Conservation (phyloP, 1,140 invertebrate genomes). For the Bombus confusus region DNA sequence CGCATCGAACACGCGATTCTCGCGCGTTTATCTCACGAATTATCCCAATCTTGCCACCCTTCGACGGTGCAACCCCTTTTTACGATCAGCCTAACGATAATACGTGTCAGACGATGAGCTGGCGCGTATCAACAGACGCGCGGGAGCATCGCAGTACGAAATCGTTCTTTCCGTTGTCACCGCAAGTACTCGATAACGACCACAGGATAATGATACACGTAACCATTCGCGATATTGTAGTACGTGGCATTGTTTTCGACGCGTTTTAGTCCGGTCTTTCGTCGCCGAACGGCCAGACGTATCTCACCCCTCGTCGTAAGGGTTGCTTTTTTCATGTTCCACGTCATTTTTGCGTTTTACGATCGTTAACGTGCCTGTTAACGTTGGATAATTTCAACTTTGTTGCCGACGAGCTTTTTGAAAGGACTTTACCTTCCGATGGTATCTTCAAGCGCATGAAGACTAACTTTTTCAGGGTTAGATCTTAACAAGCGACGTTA, state of each 20-base stretch:
- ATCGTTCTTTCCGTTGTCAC: slow-evolving; percentile 15
- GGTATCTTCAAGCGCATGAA: background rate
- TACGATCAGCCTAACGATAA: background rate
- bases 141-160: background rate
- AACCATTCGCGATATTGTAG: slow-evolving; percentile 60
- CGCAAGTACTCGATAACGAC: slow-evolving; percentile 39
- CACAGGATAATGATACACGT: slow-evolving; percentile 52
- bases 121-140: slow-evolving; percentile 1
- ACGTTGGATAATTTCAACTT: background rate
- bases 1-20: background rate
- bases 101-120: background rate
- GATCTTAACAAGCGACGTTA: too few relatives aligned
- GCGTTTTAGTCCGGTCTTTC: slow-evolving; percentile 52
- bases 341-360: background rate
- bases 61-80: background rate
- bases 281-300: slow-evolving; percentile 44
- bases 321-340: background rate
- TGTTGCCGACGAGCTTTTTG: background rate
- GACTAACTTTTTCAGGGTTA: too few relatives aligned
- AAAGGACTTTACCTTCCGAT: background rate
- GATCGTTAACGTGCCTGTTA: background rate
- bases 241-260: slow-evolving; percentile 58
- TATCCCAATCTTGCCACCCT: slow-evolving; percentile 1
- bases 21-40: background rate
- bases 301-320: background rate